Conservation (phyloP, 2,888 invertebrate genomes). For the Hanleya hanleyi region DNA sequence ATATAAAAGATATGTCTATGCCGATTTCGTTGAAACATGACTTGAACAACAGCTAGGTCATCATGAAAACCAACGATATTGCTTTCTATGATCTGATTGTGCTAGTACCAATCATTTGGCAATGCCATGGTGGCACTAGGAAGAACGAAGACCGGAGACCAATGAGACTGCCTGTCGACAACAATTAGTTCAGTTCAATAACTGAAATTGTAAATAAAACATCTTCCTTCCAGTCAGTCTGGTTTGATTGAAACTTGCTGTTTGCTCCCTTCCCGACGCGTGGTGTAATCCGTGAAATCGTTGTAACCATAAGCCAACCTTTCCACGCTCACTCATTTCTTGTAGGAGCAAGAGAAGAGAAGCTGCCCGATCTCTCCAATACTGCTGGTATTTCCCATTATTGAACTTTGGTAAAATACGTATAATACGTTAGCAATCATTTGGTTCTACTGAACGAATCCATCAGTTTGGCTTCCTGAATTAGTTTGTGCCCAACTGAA, state of each 20-base stretch:
- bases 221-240: slow-evolving; percentile 49
- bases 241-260: slow-evolving; percentile 47
- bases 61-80: slow-evolving; percentile 49
- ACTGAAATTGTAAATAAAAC: slow-evolving; percentile 37
- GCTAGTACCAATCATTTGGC: slow-evolving; percentile 23
- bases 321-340: too few species aligned
- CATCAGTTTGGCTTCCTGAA: too few species aligned
- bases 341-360: too few species aligned
- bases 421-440: too few species aligned
- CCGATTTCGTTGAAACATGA: slow-evolving; percentile 44
- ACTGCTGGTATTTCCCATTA: too few species aligned
- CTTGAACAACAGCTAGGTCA: slow-evolving; percentile 46
- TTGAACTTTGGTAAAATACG: too few species aligned
- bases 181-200: slow-evolving; percentile 40
- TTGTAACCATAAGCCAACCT: too few species aligned
- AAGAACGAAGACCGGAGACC: slow-evolving; percentile 23
- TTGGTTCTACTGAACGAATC: too few species aligned
- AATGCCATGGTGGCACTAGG: slow-evolving; percentile 22
- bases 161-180: slow-evolving; percentile 41
- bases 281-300: slow-evolving; percentile 48
- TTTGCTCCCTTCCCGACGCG: slow-evolving; percentile 36
- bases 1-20: slow-evolving; percentile 51
- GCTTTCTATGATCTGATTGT: slow-evolving; percentile 40
- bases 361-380: too few species aligned
- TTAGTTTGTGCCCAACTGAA: too few species aligned